These are phyloP conservation scores for Hedychridium roseum DNA, from an alignment of 2,888 invertebrate genomes.

Conservation along the genomic window DNA sequence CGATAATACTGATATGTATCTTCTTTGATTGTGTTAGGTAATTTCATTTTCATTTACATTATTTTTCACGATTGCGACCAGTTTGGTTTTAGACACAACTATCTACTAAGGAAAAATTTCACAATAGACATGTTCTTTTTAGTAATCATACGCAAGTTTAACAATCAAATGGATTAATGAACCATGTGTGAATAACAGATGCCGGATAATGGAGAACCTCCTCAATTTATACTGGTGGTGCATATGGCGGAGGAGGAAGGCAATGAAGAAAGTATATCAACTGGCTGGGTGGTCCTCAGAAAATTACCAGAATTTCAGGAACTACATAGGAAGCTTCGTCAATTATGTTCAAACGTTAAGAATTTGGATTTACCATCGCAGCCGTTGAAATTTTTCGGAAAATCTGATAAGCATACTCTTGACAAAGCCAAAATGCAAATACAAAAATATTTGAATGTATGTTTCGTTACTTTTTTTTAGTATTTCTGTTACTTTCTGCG, in stretches of 20 bases:
- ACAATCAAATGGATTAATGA: too few species aligned
- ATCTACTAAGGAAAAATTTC: too few species aligned
- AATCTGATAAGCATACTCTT: conserved; percentile 80
- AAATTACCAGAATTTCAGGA: conserved; percentile 75
- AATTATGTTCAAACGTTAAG: conserved; percentile 82
- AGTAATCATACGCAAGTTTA: too few species aligned
- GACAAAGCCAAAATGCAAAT: conserved; percentile 85
- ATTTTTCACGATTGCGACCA: too few species aligned
- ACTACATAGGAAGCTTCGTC: conserved; percentile 82
- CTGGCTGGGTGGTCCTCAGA: conserved; percentile 75
- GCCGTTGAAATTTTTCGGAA: conserved; percentile 84
- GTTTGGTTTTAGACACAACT: too few species aligned
- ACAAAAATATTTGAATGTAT: conserved; percentile 86
- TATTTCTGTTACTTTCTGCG: not conserved
- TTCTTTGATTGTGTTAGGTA: too few species aligned
- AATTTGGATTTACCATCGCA: conserved; percentile 84
- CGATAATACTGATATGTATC: too few species aligned
- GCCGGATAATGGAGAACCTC: conserved; percentile 72
- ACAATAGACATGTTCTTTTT: too few species aligned
- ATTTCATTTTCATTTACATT: too few species aligned
- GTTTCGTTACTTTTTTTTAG: conserved; percentile 43
- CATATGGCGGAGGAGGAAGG: conserved; percentile 76
- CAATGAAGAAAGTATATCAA: conserved; percentile 69
- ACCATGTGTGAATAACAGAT: conserved; percentile 66
- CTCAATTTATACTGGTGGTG: conserved; percentile 81